phyloP scores from a whole-genome alignment of 2,113 vertebrate species.

The Chloebia gouldiae region DNA sequence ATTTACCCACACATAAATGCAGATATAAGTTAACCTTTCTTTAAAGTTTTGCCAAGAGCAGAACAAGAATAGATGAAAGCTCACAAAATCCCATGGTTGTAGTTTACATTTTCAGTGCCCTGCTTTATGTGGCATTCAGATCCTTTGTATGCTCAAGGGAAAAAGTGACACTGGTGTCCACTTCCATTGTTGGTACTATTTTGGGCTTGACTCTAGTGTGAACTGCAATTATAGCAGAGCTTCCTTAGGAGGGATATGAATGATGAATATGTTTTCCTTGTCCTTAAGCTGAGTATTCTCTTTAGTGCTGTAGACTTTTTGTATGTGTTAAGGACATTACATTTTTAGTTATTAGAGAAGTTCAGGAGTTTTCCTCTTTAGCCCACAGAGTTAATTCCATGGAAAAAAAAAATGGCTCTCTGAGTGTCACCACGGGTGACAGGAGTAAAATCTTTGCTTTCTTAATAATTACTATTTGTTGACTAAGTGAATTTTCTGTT shows the following conservation, averaged over 20 bases:
- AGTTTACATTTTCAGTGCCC: background rate
- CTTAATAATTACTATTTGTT: background rate
- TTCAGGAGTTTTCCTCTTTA: background rate
- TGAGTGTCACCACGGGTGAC: background rate
- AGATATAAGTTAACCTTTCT: slow-evolving; percentile 1
- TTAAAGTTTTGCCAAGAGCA: slow-evolving; percentile 33
- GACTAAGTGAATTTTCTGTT: slow-evolving; percentile 9
- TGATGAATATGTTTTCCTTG: slow-evolving; percentile 35
- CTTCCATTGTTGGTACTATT: slow-evolving; percentile 44
- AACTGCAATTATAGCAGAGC: background rate
- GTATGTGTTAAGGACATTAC: background rate
- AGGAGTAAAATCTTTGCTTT: background rate
- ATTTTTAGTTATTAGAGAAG: slow-evolving; percentile 18
- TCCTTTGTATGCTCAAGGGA: background rate
- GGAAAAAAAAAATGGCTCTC: background rate
- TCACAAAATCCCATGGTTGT: background rate
- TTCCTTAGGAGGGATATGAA: slow-evolving; percentile 57
- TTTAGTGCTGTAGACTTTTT: background rate
- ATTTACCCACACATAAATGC: slow-evolving; percentile 2
- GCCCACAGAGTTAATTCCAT: background rate
- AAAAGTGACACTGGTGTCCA: background rate
- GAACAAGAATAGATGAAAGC: slow-evolving; percentile 31
- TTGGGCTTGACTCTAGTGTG: background rate
- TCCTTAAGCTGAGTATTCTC: slow-evolving; percentile 24
- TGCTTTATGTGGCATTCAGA: slow-evolving; percentile 15